Evolutionary conservation across 2,797 vertebrate genomes (phyloP), one percentile per base, ranked within the genome.

Genomic region (Anableps anableps): DNA sequence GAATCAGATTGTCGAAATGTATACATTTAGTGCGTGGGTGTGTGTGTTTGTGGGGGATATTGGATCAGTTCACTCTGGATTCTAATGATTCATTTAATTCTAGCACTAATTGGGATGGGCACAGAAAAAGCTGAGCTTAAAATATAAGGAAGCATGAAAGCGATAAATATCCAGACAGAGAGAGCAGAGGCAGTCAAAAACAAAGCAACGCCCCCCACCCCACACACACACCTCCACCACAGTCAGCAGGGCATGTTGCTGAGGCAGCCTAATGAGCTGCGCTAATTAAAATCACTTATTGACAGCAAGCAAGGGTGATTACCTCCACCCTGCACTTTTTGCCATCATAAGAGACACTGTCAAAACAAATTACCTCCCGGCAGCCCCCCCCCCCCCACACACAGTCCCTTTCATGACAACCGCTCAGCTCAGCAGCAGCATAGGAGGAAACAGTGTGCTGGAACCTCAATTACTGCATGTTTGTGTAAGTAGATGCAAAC

Each of bases 231-330:
- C 74, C 74, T 66, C 38, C 82, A 87, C 75, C 84, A 82, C 80
- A 86, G 91, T 88, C 93, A 92, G 92, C 83, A 85, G 94, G 90
- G 86, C 89, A 77, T 81, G 71, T 78, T 89, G 90, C 92, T 89
- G 93, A 93, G 92, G 92, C 91, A 85, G 92, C 91, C 89, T 95
- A 95, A 96, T 93, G 94, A 95, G 95, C 90, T 88, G 86, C 85
- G 83, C 92, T 95, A 96, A 96, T 96, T 96, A 96, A 96, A 96
- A 95, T 92, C 92, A 92, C 94, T 93, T 94, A 95, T 94, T 95
- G 95, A 96, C 95, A 95, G 94, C 94, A 76, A 93, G 91, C 81
- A 88, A 90, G 90, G 89, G 93, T 94, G 91, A 94, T 95, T 94
- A 93, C 94, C 94, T 93, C 93, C 93, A 92, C 89, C 93, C 91